Percentiles rank a stretch among this genome's conserved stretches.
These are phyloP conservation scores for Tetraneura akinire DNA, from an alignment of 1,140 invertebrate genomes.

Conservation along the genomic window DNA sequence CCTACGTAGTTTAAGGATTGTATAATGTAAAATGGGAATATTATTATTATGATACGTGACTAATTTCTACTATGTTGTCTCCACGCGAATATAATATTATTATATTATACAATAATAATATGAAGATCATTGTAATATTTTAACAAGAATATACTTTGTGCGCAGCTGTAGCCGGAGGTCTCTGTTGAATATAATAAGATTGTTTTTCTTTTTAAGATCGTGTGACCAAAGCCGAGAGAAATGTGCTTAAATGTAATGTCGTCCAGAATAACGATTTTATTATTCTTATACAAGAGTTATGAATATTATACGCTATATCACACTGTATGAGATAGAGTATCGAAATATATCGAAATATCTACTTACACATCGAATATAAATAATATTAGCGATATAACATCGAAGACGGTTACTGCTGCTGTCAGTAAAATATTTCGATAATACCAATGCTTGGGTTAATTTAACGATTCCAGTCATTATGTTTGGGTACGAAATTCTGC, in stretches of 20 bases:
- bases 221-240: background rate
- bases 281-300: too few species aligned
- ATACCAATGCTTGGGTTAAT: background rate
- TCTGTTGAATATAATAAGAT: background rate
- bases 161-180: background rate
- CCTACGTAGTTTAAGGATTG: too few species aligned
- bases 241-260: background rate
- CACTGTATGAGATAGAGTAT: background rate
- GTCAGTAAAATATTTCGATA: conserved; percentile 12
- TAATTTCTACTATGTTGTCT: background rate
- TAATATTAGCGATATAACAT: background rate
- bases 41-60: conserved; percentile 2
- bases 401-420: background rate
- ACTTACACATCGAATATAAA: background rate
- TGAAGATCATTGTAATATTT: too few species aligned
- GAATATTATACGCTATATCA: background rate
- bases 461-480: background rate
- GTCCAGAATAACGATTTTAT: background rate
- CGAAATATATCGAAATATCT: background rate
- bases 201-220: too few species aligned
- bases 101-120: too few species aligned
- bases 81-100: background rate
- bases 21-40: background rate
- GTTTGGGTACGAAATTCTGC: background rate
- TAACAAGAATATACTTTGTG: too few species aligned